Base-by-base conservation (phyloP, 2,888 invertebrate genomes). In the Clanis bilineata region DNA sequence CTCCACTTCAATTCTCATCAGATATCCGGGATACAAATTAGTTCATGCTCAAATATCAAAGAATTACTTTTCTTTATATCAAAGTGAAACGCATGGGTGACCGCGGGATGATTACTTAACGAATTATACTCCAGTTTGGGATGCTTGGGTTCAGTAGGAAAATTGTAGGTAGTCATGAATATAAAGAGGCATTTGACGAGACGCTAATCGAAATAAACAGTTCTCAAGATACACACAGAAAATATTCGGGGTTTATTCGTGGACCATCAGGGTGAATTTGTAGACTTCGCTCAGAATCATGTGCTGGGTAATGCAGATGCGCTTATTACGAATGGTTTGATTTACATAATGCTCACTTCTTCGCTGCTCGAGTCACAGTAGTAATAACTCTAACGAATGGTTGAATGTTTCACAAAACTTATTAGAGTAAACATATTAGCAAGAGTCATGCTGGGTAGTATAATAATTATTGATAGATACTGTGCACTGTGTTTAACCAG, bases 151-250 rank as follows among this genome's bases (percentile, higher is more conserved):
- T 61, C 67, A 66, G 65, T 66, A 64, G 69, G 64, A 74, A 73
- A 76, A 74, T 72, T 79, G 71, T 65, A 68, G 65, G 60, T 64
- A 68, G 67, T 73, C 78, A 83, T 82, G 83, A 82, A 83, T 83
- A 82, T 77, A 76, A 70, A 82, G 70, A 72, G 73, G 62, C 65
- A 66, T 64, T 72, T 76, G 73, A 76, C 71, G 76, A 74, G 74
- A 66, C 73, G 73, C 74, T 83, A 83, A 85, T 83, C 81, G 81
- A 79, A 83, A 82, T 82, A 83, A 81, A 79, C 74, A 70, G 73
- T 64, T 71, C 70, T 64, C 66, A 65, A 75, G 71, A 77, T 79
- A 77, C 70, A 68, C 66, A 65, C 58, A 67, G 71, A 72, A 76
- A 80, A 78, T 82, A 76, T 79, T 81, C 73, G 57, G 73, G 71